A percentile compares a stretch with the other conserved stretches of the same genome.
Evolutionary conservation across 2,888 invertebrate species (phyloP).

Genomic region (Actias luna): DNA sequence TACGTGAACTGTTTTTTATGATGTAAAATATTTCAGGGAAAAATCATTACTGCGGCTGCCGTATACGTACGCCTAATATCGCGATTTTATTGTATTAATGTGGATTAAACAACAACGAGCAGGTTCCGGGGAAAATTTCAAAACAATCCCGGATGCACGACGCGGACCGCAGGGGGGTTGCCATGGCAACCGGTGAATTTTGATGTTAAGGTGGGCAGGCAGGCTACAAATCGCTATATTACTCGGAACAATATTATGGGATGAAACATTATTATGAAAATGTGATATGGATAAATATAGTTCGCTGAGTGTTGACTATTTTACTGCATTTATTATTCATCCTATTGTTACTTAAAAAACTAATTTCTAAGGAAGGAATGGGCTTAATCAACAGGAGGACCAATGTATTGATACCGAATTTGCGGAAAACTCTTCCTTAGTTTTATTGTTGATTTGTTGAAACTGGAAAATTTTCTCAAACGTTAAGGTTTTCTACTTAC

Average conservation of each 20-base stretch:
- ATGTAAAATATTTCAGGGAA: constrained; percentile 6
- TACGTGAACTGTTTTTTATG: background rate
- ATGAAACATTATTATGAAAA: constrained; percentile 15
- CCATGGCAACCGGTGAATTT: constrained; percentile 68
- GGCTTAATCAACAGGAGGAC: too few relatives aligned
- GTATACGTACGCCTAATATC: constrained; percentile 8
- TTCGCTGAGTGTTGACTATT: too few relatives aligned
- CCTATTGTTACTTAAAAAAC: too few relatives aligned
- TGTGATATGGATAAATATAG: too few relatives aligned
- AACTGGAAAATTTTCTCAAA: too few relatives aligned
- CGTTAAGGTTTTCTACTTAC: too few relatives aligned
- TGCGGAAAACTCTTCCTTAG: too few relatives aligned
- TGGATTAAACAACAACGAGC: constrained; percentile 60
- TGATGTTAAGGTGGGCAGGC: constrained; percentile 61
- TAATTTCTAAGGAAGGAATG: too few relatives aligned
- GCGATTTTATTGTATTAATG: constrained; percentile 65
- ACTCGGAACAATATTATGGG: constrained; percentile 46
- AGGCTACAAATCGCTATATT: constrained; percentile 54
- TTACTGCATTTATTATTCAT: too few relatives aligned
- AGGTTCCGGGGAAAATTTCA: constrained; percentile 61
- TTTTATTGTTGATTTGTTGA: too few relatives aligned
- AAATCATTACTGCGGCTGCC: background rate
- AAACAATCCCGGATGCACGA: constrained; percentile 64
- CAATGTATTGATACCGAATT: too few relatives aligned
- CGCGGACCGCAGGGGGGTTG: constrained; percentile 68